Evolutionary conservation across 2,113 vertebrate genomes (phyloP), one percentile per base, ranked within the genome.

Genomic region (Cacatua alba): DNA sequence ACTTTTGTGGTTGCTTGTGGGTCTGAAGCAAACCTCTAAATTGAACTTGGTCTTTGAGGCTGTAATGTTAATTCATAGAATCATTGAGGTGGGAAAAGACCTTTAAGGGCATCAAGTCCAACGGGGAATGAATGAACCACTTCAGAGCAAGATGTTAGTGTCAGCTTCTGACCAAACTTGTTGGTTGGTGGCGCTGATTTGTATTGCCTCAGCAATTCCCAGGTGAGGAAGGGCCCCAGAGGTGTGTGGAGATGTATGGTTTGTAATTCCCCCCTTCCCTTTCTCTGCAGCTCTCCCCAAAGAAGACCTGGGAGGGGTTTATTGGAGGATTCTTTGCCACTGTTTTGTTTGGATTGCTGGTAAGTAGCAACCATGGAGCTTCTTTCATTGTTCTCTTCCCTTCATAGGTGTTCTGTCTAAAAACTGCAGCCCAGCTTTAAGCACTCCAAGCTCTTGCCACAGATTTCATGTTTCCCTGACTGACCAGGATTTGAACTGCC

Each of bases 251-350:
- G 17, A 28, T 13, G 81, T 33, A 29, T 1, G 1, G 48, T 18
- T 26, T 39, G n/a, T 72, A 24, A 60, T 21, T 33, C 24, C 24
- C 16, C 29, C 33, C 7, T 48, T 43, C 25, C 29, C 26, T 72
- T 67, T 92, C 93, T 46, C 78, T 26, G 51, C 98, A 99, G 99
- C 98, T 99, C 49, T 99, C 99, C 7, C 99, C 99, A 9, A 99
- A 99, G 98, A 99, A 99, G 98, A 99, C 99, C 35, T 99, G 99
- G 99, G 99, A 99, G 96, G 99, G 99, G 31, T 99, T 99, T 86
- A 99, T 99, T 8, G 99, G 99, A 43, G 99, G 99, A 16, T 98
- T 99, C 79, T 99, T 99, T 87, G 62, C 99, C 85, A 99, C 99
- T 0, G 99, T 99, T 29, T 92, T 99, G 44, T 99, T 99, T 95